Base-by-base conservation (phyloP, 2,113 vertebrate species). In the Esox niger region DNA sequence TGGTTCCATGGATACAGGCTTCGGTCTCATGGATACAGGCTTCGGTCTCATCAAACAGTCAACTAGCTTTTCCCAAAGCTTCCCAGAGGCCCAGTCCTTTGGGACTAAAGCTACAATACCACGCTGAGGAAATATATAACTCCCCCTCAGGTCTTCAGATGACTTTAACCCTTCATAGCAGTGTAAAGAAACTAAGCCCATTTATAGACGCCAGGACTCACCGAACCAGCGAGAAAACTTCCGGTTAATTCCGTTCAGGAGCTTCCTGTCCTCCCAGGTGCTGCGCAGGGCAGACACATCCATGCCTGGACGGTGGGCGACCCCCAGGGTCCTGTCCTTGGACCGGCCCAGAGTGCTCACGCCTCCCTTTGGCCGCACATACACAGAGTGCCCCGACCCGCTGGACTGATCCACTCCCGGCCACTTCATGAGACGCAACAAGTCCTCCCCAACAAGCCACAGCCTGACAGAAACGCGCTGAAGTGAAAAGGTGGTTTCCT, bases 141-240 rank as follows among this genome's bases (percentile, higher is more conserved):
- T 21, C 4, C n/a, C n/a, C 47, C 17, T 2, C 11, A 38, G 35
- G 35, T 5, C 5, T n/a, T 52, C n/a, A 52, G 7, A 52, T 29
- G 31, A 59, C 29, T 2, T 20, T 0, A 30, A 23, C 52, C 13
- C 29, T 30, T 20, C 26, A 4, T 6, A 57, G 26, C 2, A 29
- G 13, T 27, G 55, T 27, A 29, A 57, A 5, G 20, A 8, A 57
- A 27, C 11, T 15, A 57, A 57, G 27, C 1, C 55, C n/a, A 29
- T 60, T 60, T 29, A 17, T 15, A 60, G 58, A 38, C 52, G 20
- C 9, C n/a, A 17, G 33, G 26, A 76, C 86, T 87, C 77, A 89
- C 88, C 86, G 0, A 84, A 74, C 73, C 83, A 79, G 32, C 69
- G 74, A 20, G 62, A 71, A 4, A 79, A 73, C 27, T 66, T 66